These are phyloP conservation scores for Thysanoteuthis rhombus DNA, from an alignment of 2,888 invertebrate genomes.

Conservation along the genomic window DNA sequence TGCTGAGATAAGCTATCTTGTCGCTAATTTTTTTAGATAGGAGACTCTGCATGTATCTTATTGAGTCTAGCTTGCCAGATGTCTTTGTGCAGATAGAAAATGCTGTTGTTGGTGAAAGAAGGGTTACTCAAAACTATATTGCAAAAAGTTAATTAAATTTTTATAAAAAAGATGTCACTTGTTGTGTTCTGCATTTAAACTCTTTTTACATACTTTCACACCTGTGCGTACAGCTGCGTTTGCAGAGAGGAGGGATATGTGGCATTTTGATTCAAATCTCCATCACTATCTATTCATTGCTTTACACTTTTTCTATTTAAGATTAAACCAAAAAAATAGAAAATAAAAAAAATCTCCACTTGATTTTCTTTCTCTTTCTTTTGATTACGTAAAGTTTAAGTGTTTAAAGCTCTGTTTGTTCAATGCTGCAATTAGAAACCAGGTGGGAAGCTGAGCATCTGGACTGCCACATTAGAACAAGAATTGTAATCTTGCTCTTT, in stretches of 20 bases:
- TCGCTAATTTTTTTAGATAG: background rate
- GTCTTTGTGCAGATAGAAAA: slow-evolving; percentile 12
- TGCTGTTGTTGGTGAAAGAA: background rate
- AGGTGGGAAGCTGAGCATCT: background rate
- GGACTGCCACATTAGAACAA: background rate
- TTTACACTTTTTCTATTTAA: slow-evolving; percentile 12
- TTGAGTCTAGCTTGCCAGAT: background rate
- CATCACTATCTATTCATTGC: background rate
- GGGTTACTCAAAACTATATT: background rate
- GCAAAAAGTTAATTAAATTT: background rate
- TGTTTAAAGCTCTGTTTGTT: background rate
- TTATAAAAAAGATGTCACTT: background rate
- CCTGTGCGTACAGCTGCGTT: background rate
- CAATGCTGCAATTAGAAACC: background rate
- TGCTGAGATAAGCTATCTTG: background rate
- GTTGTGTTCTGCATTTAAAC: background rate
- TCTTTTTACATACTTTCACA: background rate
- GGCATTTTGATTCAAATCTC: background rate
- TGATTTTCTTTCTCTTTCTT: background rate
- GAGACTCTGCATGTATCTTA: background rate
- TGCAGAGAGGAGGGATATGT: background rate
- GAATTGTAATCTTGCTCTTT: background rate
- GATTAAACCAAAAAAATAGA: background rate
- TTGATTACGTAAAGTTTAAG: background rate
- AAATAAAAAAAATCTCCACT: no score